A percentile compares a stretch with the other conserved stretches of the same genome.
Conservation (phyloP, 2,888 invertebrate genomes). For the Clistopyga incitator region DNA sequence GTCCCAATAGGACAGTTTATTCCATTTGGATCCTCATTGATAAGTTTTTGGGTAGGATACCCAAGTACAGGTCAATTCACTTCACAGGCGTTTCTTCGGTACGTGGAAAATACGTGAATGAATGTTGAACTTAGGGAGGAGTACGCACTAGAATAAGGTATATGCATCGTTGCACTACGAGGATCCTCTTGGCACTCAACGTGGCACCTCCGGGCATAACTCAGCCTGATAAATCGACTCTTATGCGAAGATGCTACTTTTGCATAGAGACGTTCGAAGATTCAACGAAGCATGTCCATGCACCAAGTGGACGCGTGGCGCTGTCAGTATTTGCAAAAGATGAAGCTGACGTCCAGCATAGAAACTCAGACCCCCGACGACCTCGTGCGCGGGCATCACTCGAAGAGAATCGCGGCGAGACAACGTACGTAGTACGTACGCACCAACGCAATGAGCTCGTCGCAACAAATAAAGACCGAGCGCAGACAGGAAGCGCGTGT, state of each 20-base stretch:
- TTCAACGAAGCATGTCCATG: conserved; percentile 30
- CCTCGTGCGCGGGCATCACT: conserved; percentile 33
- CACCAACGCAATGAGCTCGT: conserved; percentile 39
- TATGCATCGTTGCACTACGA: background rate
- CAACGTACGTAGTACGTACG: conserved; percentile 6
- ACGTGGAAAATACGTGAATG: conserved; percentile 61
- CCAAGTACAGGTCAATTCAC: conserved; percentile 37
- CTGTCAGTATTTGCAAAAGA: conserved; percentile 49
- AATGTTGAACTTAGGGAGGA: conserved; percentile 34
- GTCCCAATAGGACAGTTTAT: conserved; percentile 26
- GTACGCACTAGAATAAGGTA: conserved; percentile 5
- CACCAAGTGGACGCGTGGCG: conserved; percentile 14
- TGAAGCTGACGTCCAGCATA: conserved; percentile 52
- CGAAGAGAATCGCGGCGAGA: conserved; percentile 48
- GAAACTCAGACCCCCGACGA: conserved; percentile 44
- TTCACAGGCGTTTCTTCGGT: conserved; percentile 31
- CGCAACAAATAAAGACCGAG: conserved; percentile 52
- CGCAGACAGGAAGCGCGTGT: conserved; percentile 54
- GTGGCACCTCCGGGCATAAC: conserved; percentile 53
- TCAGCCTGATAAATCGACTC: conserved; percentile 57
- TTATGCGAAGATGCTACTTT: conserved; percentile 51
- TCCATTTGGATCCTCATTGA: conserved; percentile 31
- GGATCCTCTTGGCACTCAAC: conserved; percentile 52
- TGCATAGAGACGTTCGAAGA: conserved; percentile 54
- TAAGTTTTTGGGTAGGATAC: conserved; percentile 10